Evolutionary conservation across 1,140 invertebrate genomes (phyloP), one percentile per base, ranked within the genome.

Genomic region (Neodiprion virginianus): DNA sequence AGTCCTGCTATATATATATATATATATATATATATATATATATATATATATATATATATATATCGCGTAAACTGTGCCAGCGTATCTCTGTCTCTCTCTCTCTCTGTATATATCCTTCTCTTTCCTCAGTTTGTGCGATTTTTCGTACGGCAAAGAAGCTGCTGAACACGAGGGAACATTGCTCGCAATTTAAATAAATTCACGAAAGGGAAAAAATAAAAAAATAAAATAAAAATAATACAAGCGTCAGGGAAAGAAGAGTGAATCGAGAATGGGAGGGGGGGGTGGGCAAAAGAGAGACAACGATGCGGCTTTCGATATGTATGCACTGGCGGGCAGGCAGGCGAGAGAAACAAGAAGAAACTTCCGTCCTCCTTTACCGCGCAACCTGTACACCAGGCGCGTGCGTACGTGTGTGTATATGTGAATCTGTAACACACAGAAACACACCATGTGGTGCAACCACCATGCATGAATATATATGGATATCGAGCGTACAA

Each of bases 111-210:
- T 83, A 80, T 81, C 75, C 74, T 40, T 40, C 28, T 40, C 28
- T 40, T 40, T 40, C 5, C 28, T 40, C 28, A 3, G 28, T 40
- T 40, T 40, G 28, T 40, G 1, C 28, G 28, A 40, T 40, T 40
- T 40, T 40, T 40, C 28, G 28, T 61, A 80, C 79, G 67, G 21
- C 81, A 84, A 86, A 86, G 86, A 85, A 87, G 86, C 86, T 87
- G 86, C 85, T 85, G 83, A 87, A 88, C 87, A 87, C 83, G 84
- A 81, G 83, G 80, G 83, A 87, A 88, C 86, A 88, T 87, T 84
- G 85, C 82, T 87, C 80, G 85, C 83, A 85, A 88, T 87, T 88
- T 87, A 87, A 88, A 88, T 88, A 88, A 87, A 87, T 87, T 85
- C 86, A 87, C 70, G 11, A 50, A 40, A 50, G n/a, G 21, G 67